Evolutionary conservation across 2,113 vertebrate genomes (phyloP).

Genomic region (Aptenodytes forsteri): DNA sequence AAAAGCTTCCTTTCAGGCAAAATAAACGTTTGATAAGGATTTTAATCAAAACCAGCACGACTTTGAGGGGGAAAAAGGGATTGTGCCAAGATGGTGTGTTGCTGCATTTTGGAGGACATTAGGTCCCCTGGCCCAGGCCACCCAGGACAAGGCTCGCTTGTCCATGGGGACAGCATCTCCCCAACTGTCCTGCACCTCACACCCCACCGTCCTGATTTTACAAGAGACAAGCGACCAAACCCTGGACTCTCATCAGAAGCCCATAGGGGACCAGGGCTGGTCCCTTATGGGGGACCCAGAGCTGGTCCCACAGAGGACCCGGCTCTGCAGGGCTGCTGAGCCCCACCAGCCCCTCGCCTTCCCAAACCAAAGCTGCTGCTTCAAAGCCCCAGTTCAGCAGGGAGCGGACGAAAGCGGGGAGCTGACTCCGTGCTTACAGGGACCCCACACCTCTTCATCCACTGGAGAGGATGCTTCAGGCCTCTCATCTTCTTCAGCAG

Average conservation of each 20-base stretch:
- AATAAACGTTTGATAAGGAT: conserved; percentile 2
- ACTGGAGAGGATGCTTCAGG: not conserved
- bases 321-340: not conserved
- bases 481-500: not conserved
- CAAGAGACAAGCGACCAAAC: not conserved
- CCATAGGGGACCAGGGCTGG: not conserved
- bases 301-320: too few species aligned
- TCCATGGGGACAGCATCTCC: not conserved
- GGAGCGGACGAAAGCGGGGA: not conserved
- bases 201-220: not conserved
- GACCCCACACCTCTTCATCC: not conserved
- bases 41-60: conserved; percentile 18
- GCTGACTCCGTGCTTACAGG: not conserved
- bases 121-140: not conserved
- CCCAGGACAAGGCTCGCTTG: not conserved
- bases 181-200: accelerated
- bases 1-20: conserved; percentile 46
- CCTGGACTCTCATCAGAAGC: not conserved
- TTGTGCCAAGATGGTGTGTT: not conserved
- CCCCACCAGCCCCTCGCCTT: not conserved
- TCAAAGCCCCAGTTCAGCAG: not conserved
- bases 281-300: not conserved
- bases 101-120: not conserved
- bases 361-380: not conserved
- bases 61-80: not conserved